These are phyloP conservation scores for Brachypodius melanocephalos DNA, from an alignment of 2,113 vertebrate genomes.

Conservation along the genomic window DNA sequence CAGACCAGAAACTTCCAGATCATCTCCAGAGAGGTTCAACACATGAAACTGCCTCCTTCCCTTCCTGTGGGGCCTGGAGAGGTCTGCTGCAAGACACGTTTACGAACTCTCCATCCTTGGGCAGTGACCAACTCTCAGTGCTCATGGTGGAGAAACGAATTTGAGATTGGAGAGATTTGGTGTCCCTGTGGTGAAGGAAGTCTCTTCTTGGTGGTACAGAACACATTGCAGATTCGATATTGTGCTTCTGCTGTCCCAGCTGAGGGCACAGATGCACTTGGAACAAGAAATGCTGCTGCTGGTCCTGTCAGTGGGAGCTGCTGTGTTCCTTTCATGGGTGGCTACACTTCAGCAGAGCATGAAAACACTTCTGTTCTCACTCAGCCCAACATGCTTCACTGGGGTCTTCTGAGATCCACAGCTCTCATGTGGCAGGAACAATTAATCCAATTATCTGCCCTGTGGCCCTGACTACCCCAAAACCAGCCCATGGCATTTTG, in stretches of 20 bases:
- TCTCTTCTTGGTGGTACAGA: background rate
- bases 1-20: background rate
- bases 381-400: background rate
- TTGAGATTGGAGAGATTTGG: no score
- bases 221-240: background rate
- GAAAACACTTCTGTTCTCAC: background rate
- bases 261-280: background rate
- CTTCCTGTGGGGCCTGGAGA: background rate
- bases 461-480: background rate
- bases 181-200: background rate
- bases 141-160: background rate
- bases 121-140: background rate
- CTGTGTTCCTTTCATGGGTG: background rate
- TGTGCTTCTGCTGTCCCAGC: background rate
- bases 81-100: background rate
- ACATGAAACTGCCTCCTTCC: background rate
- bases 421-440: background rate
- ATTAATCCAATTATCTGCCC: background rate
- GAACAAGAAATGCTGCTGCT: background rate
- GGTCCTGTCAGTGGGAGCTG: background rate
- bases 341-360: background rate
- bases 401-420: background rate
- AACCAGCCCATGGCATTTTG: rapidly evolving
- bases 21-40: background rate
- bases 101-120: rapidly evolving